A percentile compares a stretch with the other conserved stretches of the same genome.
These are phyloP conservation scores for Melanargia galathea DNA, from an alignment of 2,888 invertebrate species.

Conservation along the genomic window DNA sequence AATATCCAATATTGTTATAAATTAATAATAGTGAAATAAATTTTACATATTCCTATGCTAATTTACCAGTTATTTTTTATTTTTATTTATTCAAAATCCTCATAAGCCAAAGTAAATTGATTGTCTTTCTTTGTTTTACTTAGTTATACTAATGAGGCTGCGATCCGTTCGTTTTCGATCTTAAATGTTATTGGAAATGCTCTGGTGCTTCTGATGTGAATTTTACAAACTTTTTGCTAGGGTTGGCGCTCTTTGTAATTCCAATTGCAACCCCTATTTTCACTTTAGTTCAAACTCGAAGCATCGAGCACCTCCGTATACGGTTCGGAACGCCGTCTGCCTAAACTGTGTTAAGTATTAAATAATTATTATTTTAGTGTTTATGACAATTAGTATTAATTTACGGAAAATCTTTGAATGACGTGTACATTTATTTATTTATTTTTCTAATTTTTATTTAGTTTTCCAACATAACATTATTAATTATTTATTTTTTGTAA, in stretches of 20 bases:
- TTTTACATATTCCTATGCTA: slow-evolving; percentile 26
- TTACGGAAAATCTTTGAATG: slow-evolving; percentile 49
- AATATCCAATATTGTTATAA: slow-evolving; percentile 30
- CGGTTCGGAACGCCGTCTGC: background rate
- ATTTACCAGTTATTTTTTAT: slow-evolving; percentile 24
- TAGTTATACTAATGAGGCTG: slow-evolving; percentile 15
- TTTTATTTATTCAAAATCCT: slow-evolving; percentile 51
- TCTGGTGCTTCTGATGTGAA: background rate
- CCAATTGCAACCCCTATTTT: background rate
- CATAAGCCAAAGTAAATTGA: slow-evolving; percentile 71
- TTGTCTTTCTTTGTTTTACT: slow-evolving; percentile 31
- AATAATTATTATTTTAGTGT: slow-evolving; percentile 46
- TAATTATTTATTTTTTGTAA: slow-evolving; percentile 14
- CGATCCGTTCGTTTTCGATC: background rate
- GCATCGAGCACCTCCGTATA: background rate
- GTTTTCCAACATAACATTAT: too few relatives aligned
- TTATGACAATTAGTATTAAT: slow-evolving; percentile 59
- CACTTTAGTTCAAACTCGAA: background rate
- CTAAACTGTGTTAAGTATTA: slow-evolving; percentile 39
- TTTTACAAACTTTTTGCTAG: background rate
- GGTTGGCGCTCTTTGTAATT: too few relatives aligned
- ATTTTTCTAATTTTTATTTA: too few relatives aligned
- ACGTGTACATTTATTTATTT: slow-evolving; percentile 12
- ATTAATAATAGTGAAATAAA: slow-evolving; percentile 8
- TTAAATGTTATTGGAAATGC: background rate